phyloP scores from a whole-genome alignment of 2,113 vertebrate genomes.

The Labeo catla region DNA sequence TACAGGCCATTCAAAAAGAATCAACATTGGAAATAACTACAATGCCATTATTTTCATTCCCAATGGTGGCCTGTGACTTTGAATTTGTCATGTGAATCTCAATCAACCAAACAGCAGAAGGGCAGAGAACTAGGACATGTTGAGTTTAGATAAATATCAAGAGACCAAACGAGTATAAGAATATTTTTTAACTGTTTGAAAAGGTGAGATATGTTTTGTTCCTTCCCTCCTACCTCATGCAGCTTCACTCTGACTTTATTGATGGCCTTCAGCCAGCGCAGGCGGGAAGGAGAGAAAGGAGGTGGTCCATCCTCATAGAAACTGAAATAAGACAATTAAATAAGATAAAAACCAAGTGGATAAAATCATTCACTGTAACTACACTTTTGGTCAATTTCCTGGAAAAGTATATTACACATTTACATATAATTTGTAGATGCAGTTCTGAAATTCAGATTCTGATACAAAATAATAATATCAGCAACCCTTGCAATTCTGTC shows the following conservation, averaged over 20 bases:
- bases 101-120: constrained; percentile 46
- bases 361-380: neutral
- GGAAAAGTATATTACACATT: neutral
- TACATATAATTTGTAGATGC: neutral
- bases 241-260: constrained; percentile 83
- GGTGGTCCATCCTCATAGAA: constrained; percentile 68
- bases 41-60: neutral
- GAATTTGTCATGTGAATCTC: constrained; percentile 33
- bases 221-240: constrained; percentile 60
- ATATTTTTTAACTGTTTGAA: neutral
- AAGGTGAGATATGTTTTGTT: neutral
- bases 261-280: constrained; percentile 85
- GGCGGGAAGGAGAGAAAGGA: constrained; percentile 78
- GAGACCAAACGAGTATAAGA: neutral
- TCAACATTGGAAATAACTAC: neutral
- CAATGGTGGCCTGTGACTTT: neutral
- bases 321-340: constrained; percentile 51
- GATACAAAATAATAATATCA: neutral
- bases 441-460: neutral
- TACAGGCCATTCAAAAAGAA: neutral
- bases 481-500: too few species aligned
- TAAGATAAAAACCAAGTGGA: neutral
- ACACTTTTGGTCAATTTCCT: neutral
- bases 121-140: neutral
- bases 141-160: neutral